A percentile compares a stretch with the other conserved stretches of the same genome.
These are phyloP conservation scores for Panurus biarmicus DNA, from an alignment of 2,113 vertebrate species.

Conservation along the genomic window DNA sequence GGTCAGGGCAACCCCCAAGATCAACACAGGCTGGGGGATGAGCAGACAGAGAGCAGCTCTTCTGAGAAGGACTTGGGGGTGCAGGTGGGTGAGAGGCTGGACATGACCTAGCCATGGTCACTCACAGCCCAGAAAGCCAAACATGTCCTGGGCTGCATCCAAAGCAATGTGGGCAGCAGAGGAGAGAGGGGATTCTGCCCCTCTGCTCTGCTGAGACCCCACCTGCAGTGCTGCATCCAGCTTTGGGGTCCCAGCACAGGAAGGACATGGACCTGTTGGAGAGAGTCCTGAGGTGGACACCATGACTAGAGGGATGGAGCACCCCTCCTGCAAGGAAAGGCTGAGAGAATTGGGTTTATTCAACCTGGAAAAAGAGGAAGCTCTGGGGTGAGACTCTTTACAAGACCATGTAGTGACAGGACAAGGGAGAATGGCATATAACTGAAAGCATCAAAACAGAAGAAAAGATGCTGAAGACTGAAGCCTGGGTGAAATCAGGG, in stretches of 20 bases:
- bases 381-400: not conserved
- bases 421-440: not conserved
- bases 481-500: not conserved
- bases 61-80: no score
- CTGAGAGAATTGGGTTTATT: not conserved
- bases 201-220: not conserved
- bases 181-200: not conserved
- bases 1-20: accelerated
- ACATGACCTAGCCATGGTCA: not conserved
- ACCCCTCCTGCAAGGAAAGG: accelerated
- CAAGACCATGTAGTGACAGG: not conserved
- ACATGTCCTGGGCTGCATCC: not conserved
- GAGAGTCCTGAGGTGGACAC: accelerated
- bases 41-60: not conserved
- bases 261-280: accelerated
- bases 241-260: not conserved
- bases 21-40: accelerated
- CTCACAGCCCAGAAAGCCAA: not conserved
- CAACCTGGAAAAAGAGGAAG: not conserved
- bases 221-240: not conserved
- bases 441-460: not conserved
- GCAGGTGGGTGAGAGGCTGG: not conserved
- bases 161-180: not conserved
- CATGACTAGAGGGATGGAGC: not conserved
- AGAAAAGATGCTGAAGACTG: not conserved